These are phyloP conservation scores for Rhinatrema bivittatum DNA, from an alignment of 2,797 vertebrate genomes.

Conservation along the genomic window DNA sequence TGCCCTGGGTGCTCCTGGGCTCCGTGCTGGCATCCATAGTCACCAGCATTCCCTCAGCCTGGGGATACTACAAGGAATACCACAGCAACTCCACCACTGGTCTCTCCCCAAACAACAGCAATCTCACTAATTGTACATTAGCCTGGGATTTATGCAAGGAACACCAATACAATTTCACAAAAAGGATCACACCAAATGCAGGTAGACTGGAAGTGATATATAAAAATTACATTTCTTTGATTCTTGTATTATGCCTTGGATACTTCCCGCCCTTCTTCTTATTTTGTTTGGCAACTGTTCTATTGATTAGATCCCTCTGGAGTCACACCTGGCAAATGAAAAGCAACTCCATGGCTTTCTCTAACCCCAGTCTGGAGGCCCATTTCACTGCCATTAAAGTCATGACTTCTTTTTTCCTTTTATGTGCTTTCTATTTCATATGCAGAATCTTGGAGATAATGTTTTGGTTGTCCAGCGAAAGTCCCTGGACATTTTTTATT, in stretches of 20 bases:
- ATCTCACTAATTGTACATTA: too few relatives aligned
- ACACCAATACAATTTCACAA: too few relatives aligned
- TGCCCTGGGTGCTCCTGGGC: constrained; percentile 5
- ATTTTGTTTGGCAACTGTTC: too few relatives aligned
- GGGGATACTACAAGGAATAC: not conserved
- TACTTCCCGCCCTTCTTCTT: too few relatives aligned
- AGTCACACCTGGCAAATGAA: not conserved
- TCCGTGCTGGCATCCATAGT: not conserved
- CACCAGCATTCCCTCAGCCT: not conserved
- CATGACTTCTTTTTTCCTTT: not conserved
- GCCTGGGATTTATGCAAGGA: too few relatives aligned
- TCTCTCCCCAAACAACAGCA: not conserved
- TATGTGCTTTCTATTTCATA: constrained; percentile 10
- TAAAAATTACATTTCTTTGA: too few relatives aligned
- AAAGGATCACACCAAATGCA: not conserved
- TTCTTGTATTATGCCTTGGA: too few relatives aligned
- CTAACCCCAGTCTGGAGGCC: not conserved
- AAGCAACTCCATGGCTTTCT: not conserved
- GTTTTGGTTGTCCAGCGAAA: too few relatives aligned
- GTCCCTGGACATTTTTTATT: too few relatives aligned
- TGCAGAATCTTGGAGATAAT: too few relatives aligned
- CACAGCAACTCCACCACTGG: not conserved
- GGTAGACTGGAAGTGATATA: not conserved
- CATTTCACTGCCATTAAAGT: not conserved
- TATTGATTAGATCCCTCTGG: not conserved